Base-by-base conservation (phyloP, 2,888 invertebrate genomes). In the Drosophila putrida region DNA sequence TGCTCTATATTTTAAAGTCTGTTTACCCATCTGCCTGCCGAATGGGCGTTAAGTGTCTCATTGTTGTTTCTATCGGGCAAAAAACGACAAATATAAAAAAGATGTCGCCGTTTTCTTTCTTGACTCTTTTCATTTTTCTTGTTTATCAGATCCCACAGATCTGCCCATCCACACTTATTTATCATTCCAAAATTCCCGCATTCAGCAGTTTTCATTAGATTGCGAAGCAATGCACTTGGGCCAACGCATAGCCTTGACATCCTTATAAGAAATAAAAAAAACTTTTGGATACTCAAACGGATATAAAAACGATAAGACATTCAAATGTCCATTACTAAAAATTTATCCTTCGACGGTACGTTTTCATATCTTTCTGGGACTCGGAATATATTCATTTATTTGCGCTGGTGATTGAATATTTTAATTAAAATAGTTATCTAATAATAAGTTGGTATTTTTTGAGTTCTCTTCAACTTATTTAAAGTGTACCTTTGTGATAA, bases 81-180 rank as follows among this genome's bases (percentile, higher is more conserved):
- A 47, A 35, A 50, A 38, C 15, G 15, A 39, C 8, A 8, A 65
- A 28, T 36, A 28, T 13, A 28, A 46, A 54, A 46, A 61, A 64
- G 57, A 46, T 86, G 87, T 89, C 79, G 51, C 77, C 82, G 72
- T 79, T 75, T 82, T 88, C 87, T 85, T 88, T 88, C 87, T 85
- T 88, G 75, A 88, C 87, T 86, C 59, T 86, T 89, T 71, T 75
- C 71, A 90, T 90, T 83, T 89, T 79, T 71, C 76, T 70, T 85
- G 65, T 88, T 85, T 89, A 88, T 85, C 85, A 80, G 75, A 80
- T 69, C 53, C 11, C 20, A 38, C 38, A 76, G 76, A 82, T 82
- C 76, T 77, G 67, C 25, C 44, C 65, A 53, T 47, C 50, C 59
- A 51, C 55, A 68, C 72, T 71, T 90, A 85, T 80, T 89, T 89